Base-by-base conservation (phyloP, 2,797 vertebrate species). In the Microchirus variegatus region DNA sequence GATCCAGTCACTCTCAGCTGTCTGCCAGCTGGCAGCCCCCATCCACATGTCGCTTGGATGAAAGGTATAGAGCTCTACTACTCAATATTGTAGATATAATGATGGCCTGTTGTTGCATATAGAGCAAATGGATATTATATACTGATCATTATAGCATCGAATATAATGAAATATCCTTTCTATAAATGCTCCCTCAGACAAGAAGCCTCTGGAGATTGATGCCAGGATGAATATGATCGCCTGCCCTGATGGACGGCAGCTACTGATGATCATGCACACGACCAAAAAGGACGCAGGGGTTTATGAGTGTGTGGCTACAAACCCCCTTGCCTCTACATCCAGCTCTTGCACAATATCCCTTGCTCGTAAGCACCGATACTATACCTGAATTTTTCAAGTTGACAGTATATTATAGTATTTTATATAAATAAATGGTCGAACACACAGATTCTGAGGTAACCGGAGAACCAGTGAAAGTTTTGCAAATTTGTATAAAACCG, bases 1-100 rank as follows among this genome's bases (percentile, higher is more conserved):
- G 96, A 99, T 75, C 95, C 96, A 0, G 93, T 98, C 67, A 98
- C 97, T 14, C 94, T 99, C 61, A 97, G 96, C 88, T 99, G 97
- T 87, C 93, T 99, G 51, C 96, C 98, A 0, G 98, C 97, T 0
- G 96, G 95, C 70, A 96, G 96, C 90, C 97, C 98, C 1, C 92
- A 95, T 44, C 98, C 98, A 60, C 90, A 84, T 37, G 94, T 99
- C 82, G 81, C 91, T 83, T 99, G 98, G 98, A 91, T 94, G 89
- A 99, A 98, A 95, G 97, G 98, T 98, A 83, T 70, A 43, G 17
- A 41, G 43, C 26, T 52, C 35, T 16, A 14, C 0, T 8, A 31
- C 31, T 31, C 31, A 31, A 31, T 5, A 31, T 31, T 31, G 31
- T 8, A 16, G 13, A 22, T 14, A 31, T 8, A 31, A 31, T 31